Conservation (phyloP, 2,888 invertebrate species). For the Dynastes maya region DNA sequence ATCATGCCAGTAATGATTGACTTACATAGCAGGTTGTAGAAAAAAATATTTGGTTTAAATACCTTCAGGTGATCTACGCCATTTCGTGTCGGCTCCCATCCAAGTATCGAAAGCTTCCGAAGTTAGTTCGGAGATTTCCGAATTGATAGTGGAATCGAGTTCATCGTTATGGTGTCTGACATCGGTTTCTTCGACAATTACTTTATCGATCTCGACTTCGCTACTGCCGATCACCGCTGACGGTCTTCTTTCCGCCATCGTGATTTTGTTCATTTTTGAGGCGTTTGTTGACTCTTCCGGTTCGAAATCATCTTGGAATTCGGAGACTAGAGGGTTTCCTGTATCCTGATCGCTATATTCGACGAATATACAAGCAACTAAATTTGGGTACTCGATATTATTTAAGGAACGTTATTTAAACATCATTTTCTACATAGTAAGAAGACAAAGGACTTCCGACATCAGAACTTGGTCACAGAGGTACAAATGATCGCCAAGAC, state of each 20-base stretch:
- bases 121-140: constrained; percentile 69
- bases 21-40: too few relatives aligned
- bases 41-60: background rate
- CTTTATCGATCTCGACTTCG: constrained; percentile 60
- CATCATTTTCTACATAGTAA: too few relatives aligned
- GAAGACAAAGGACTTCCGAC: too few relatives aligned
- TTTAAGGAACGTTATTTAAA: too few relatives aligned
- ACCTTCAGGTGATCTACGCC: constrained; percentile 83
- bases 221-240: constrained; percentile 67
- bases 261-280: constrained; percentile 60
- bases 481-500: constrained; percentile 41
- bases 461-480: too few relatives aligned
- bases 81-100: constrained; percentile 79
- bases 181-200: constrained; percentile 64
- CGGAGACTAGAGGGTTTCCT: constrained; percentile 86
- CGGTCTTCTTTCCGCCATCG: constrained; percentile 61
- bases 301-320: constrained; percentile 88
- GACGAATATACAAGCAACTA: too few relatives aligned
- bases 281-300: constrained; percentile 72
- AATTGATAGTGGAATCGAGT: constrained; percentile 70
- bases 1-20: too few relatives aligned
- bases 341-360: constrained; percentile 78
- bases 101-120: constrained; percentile 75
- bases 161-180: constrained; percentile 70
- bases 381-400: too few relatives aligned